Percentiles rank a stretch among this genome's conserved stretches.
phyloP scores from a whole-genome alignment of 2,888 invertebrate genomes.

The Sclerodermus sp. region DNA sequence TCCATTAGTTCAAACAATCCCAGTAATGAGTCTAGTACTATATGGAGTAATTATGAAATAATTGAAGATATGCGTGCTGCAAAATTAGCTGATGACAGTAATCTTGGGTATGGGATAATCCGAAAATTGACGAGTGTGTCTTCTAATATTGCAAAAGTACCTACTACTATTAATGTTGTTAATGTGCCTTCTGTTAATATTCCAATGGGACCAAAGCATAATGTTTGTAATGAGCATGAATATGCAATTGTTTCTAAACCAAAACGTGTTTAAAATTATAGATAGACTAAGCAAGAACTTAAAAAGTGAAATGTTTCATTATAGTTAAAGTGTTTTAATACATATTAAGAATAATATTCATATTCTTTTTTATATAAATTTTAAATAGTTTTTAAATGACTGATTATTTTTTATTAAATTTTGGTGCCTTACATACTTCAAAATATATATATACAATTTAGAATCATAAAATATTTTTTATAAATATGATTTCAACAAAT shows the following conservation, averaged over 20 bases:
- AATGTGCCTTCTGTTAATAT: conserved; percentile 54
- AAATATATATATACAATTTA: conserved; percentile 7
- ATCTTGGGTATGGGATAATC: conserved; percentile 78
- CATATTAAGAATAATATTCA: too few relatives aligned
- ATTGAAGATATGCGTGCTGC: conserved; percentile 70
- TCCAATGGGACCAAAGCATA: conserved; percentile 64
- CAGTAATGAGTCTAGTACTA: conserved; percentile 36
- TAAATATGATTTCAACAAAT: too few relatives aligned
- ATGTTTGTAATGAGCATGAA: conserved; percentile 74
- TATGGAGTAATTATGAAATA: conserved; percentile 77
- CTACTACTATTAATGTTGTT: too few relatives aligned
- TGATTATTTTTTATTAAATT: conserved; percentile 30
- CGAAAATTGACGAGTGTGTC: conserved; percentile 61
- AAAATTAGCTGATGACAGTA: conserved; percentile 77
- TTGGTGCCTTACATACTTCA: conserved; percentile 29
- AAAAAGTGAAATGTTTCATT: too few relatives aligned
- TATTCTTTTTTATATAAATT: not conserved
- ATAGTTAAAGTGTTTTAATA: too few relatives aligned
- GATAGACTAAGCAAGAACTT: too few relatives aligned
- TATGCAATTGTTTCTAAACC: conserved; percentile 85
- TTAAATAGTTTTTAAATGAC: conserved; percentile 18
- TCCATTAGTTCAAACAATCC: conserved; percentile 23
- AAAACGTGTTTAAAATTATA: conserved; percentile 69
- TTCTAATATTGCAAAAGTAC: too few relatives aligned
- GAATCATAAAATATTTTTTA: conserved; percentile 5